Percentiles rank a stretch among this genome's conserved stretches.
phyloP scores from a whole-genome alignment of 1,140 invertebrate genomes.

The Metopolophium dirhodum region DNA sequence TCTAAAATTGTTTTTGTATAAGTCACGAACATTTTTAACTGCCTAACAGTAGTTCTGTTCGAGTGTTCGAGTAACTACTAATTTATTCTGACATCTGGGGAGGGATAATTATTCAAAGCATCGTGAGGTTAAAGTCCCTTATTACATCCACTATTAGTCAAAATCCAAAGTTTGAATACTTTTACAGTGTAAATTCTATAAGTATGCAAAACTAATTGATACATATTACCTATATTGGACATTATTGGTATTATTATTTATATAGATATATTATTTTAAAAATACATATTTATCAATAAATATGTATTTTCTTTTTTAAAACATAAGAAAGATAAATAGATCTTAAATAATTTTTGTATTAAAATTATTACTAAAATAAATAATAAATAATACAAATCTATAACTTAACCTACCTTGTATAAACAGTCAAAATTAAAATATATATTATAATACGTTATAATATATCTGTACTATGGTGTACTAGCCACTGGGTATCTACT shows the following conservation, averaged over 20 bases:
- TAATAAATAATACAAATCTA: neutral
- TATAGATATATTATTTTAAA: neutral
- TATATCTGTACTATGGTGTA: no score
- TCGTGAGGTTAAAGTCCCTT: neutral
- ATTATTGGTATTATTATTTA: neutral
- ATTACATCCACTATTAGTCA: neutral
- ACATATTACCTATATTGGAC: neutral
- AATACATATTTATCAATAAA: neutral
- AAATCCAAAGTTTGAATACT: neutral
- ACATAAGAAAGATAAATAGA: neutral
- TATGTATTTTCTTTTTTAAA: neutral
- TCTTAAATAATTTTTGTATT: neutral
- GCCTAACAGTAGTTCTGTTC: neutral
- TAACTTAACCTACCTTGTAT: neutral
- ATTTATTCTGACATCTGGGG: neutral
- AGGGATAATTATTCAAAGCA: neutral
- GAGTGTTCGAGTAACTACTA: neutral
- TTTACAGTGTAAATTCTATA: neutral
- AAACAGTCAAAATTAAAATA: neutral
- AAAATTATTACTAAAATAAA: neutral
- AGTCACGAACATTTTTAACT: neutral
- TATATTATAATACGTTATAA: neutral
- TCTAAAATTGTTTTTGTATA: neutral
- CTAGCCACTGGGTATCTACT: neutral
- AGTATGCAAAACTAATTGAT: neutral